phyloP scores from a whole-genome alignment of 2,888 invertebrate genomes.

The Yponomeuta evonymella region DNA sequence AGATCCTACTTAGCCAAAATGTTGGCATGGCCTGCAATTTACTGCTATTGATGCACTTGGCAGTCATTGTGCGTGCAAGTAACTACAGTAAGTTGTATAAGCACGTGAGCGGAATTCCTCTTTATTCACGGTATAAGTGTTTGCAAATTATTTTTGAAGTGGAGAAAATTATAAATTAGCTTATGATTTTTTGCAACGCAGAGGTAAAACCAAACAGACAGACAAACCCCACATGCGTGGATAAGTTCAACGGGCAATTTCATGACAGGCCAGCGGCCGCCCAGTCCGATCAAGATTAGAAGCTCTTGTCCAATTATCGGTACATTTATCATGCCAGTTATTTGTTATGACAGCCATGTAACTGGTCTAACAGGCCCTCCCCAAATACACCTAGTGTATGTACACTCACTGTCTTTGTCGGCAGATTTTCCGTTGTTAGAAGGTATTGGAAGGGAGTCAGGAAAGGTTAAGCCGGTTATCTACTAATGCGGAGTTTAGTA shows the following conservation, averaged over 20 bases:
- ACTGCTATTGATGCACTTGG: no score
- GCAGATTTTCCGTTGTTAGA: not conserved
- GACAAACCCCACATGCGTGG: not conserved
- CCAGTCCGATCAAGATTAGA: constrained; percentile 16
- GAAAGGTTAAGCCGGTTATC: not conserved
- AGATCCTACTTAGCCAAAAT: no score
- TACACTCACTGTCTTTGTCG: not conserved
- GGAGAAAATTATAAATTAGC: no score
- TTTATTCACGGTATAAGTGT: no score
- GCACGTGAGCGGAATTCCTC: no score
- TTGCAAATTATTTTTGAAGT: no score
- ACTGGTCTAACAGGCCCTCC: constrained; percentile 7
- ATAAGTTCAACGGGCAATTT: not conserved
- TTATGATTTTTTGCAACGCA: not conserved
- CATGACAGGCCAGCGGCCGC: constrained; percentile 2
- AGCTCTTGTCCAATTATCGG: constrained; percentile 16
- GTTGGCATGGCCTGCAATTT: no score
- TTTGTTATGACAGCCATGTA: constrained; percentile 22
- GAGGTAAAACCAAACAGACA: not conserved
- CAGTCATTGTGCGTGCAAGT: no score
- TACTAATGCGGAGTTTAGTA: no score
- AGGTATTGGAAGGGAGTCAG: not conserved
- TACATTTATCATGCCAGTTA: constrained; percentile 20
- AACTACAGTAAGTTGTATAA: no score
- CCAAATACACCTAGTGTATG: not conserved